Conservation (phyloP, 2,113 vertebrate species). For the Nannobrachium achirus region DNA sequence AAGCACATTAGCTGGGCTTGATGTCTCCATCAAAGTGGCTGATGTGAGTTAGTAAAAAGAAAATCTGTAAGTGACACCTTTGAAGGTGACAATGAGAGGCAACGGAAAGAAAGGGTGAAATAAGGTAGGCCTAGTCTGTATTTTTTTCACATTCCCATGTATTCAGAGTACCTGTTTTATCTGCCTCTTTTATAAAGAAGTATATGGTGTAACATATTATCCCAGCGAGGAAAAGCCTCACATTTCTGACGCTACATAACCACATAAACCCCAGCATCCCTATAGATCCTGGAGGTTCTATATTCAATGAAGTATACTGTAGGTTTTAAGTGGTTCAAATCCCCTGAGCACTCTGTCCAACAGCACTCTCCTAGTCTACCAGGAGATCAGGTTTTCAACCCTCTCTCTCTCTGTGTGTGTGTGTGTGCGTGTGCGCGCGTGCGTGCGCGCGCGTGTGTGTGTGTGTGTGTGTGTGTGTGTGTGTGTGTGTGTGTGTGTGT, state of each 20-base stretch:
- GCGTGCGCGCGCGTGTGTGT: neutral
- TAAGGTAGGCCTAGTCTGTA: no score
- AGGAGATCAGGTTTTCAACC: neutral
- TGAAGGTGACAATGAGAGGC: conserved; percentile 1
- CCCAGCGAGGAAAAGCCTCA: no score
- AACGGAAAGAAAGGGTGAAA: neutral
- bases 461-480: neutral
- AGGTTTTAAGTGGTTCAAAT: no score
- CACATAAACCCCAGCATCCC: no score
- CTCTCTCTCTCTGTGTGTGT: no score
- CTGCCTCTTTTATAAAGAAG: neutral
- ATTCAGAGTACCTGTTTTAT: neutral
- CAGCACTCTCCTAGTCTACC: no score
- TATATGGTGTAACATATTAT: neutral
- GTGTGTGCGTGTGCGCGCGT: neutral
- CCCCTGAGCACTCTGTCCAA: no score
- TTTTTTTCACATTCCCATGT: neutral
- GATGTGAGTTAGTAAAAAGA: neutral
- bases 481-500: conserved; percentile 1
- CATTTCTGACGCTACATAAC: no score
- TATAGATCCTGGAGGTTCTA: no score
- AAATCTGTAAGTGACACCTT: neutral
- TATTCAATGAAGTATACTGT: no score
- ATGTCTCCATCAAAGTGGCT: conserved; percentile 17
- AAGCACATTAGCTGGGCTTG: conserved; percentile 1